Conservation (phyloP, 64 coral and sea anemone species). For the Montipora foliosa region DNA sequence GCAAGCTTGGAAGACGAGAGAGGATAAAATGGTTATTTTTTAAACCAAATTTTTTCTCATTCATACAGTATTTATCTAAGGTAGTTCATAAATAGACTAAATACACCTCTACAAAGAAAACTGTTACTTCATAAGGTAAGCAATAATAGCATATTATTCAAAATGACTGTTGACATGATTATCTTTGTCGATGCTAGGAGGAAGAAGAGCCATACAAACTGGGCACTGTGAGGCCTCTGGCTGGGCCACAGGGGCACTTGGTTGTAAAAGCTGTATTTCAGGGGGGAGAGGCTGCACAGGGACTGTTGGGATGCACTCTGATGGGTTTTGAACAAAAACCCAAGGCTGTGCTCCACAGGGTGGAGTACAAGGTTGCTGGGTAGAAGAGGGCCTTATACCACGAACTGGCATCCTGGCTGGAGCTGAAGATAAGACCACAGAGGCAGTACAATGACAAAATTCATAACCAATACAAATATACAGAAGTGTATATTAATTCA, state of each 20-base stretch:
- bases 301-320: background rate
- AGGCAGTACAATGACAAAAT: background rate
- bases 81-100: too few species aligned
- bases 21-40: too few species aligned
- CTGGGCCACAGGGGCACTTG: background rate
- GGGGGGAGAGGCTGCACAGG: background rate
- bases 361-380: background rate
- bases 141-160: background rate
- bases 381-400: background rate
- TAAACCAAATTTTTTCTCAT: too few species aligned
- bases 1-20: too few species aligned
- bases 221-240: background rate
- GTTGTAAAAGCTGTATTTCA: background rate
- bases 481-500: too few species aligned
- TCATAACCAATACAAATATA: background rate
- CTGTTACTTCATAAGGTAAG: too few species aligned
- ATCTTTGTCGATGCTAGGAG: conserved; percentile 31
- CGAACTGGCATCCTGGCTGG: background rate
- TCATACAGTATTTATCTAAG: too few species aligned
- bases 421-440: background rate
- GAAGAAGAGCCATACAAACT: conserved; percentile 45
- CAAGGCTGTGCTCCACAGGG: background rate
- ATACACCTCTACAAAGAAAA: too few species aligned
- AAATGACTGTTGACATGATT: conserved; percentile 47
- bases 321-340: conserved; percentile 16